Evolutionary conservation across 2,113 vertebrate species (phyloP).

Genomic region (Thinocorus orbignyianus): DNA sequence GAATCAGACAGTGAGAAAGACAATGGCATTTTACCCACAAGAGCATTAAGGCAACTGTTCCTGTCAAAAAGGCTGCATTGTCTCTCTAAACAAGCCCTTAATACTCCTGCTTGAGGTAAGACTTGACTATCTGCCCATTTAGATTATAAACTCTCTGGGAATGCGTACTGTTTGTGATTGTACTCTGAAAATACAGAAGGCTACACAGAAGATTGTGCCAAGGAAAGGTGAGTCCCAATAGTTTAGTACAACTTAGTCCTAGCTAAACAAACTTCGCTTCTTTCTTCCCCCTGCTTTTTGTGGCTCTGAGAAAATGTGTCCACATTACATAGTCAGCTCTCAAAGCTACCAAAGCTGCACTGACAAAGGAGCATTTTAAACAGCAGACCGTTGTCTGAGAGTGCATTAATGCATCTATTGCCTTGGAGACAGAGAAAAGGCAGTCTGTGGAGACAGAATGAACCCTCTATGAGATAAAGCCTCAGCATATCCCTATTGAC

Average conservation of each 20-base stretch:
- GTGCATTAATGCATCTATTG: slow-evolving; percentile 34
- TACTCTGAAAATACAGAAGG: background rate
- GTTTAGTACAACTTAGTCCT: background rate
- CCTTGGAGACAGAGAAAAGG: slow-evolving; percentile 29
- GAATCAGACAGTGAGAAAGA: background rate
- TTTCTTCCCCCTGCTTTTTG: background rate
- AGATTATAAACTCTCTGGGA: background rate
- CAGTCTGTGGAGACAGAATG: slow-evolving; percentile 20
- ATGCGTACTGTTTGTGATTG: background rate
- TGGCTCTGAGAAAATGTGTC: background rate
- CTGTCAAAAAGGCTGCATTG: background rate
- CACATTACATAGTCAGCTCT: background rate
- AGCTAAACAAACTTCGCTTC: background rate
- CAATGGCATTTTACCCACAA: background rate
- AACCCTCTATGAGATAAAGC: background rate
- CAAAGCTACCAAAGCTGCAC: background rate
- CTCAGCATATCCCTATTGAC: background rate
- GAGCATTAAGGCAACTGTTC: background rate
- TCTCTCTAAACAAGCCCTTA: background rate
- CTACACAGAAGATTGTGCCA: background rate
- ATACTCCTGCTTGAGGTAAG: background rate
- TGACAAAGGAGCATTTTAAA: slow-evolving; percentile 32
- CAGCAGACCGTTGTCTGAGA: background rate
- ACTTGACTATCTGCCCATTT: background rate
- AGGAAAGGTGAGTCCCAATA: background rate